Base-by-base conservation (phyloP, 2,113 vertebrate genomes). In the Pachypanchax playfairii region DNA sequence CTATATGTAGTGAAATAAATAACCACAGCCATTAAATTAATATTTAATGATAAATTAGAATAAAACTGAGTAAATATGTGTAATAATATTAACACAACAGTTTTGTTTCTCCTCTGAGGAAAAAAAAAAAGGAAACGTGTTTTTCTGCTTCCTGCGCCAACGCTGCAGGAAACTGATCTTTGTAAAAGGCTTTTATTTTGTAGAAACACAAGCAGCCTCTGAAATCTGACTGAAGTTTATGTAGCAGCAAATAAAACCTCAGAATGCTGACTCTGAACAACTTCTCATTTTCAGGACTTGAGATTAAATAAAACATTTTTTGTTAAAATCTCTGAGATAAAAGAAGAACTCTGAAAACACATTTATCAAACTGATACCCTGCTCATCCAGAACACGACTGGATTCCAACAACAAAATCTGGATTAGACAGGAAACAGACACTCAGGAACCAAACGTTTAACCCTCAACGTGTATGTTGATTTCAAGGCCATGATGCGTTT, bases 41-140 rank as follows among this genome's bases (percentile, higher is more conserved):
- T n/a, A n/a, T n/a, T n/a, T n/a, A n/a, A n/a, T n/a, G n/a, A n/a
- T n/a, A n/a, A n/a, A n/a, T n/a, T n/a, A n/a, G n/a, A n/a, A n/a
- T n/a, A n/a, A n/a, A n/a, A n/a, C n/a, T n/a, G n/a, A n/a, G n/a
- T n/a, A n/a, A n/a, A n/a, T n/a, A n/a, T n/a, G n/a, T n/a, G n/a
- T n/a, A n/a, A n/a, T 10, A 33, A 33, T 10, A 33, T 36, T 13
- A 36, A 36, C 14, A 14, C 12, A 36, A 36, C 35, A 2, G 31
- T 33, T 33, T 48, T 56, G 35, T 36, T 47, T 46, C 18, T 39
- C 35, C 21, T 54, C 15, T 39, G 47, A 41, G 33, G 33, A 61
- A 50, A 50, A 59, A 22, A 56, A 52, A 65, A 56, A 65, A 65
- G 66, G 70, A 70, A 75, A 70, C 42, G 66, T 53, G 50, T 17